Evolutionary conservation across 2,888 invertebrate species (phyloP), one percentile per base, ranked within the genome.

Genomic region (Rhingia rostrata): DNA sequence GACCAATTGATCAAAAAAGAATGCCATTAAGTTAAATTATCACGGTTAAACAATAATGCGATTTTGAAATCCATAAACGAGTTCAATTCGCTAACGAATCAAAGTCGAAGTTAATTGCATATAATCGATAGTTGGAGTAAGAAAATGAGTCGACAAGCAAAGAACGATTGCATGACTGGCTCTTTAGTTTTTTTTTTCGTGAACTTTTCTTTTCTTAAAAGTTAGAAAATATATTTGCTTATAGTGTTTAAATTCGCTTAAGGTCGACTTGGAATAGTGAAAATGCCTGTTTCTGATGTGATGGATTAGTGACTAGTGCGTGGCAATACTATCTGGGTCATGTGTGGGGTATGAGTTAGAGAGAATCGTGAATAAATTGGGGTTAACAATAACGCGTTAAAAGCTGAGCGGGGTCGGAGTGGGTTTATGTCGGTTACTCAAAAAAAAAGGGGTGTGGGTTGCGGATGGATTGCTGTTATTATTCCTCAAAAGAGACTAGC

Each of bases 41-140:
- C 30, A 61, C 58, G 45, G 58, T 41, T 80, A 51, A 51, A 4
- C 12, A 37, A 60, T n/a, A n/a, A 70, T 39, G 30, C 30, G 6
- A 37, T 45, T 14, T n/a, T 12, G 41, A 60, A 51, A 7, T 43
- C 35, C 49, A 51, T 37, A 10, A 67, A 45, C 32, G 4, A 35
- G 6, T 33, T n/a, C 39, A 37, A 10, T 6, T 6, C 22, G 41
- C 10, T n/a, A 6, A 22, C 10, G 70, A 78, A 61, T 83, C 49
- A 12, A 67, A 67, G 45, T 39, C 14, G 69, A 74, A 78, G 67
- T 69, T 83, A 83, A 79, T 83, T 83, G 83, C 83, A 83, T 74
- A 64, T 79, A 83, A 83, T 83, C 83, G 83, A 83, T 83, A 78
- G 58, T 74, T 79, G 41, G 60, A 64, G 61, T 77, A 77, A 82